Conservation (phyloP, 2,797 vertebrate species). For the Tragopan temminckii region DNA sequence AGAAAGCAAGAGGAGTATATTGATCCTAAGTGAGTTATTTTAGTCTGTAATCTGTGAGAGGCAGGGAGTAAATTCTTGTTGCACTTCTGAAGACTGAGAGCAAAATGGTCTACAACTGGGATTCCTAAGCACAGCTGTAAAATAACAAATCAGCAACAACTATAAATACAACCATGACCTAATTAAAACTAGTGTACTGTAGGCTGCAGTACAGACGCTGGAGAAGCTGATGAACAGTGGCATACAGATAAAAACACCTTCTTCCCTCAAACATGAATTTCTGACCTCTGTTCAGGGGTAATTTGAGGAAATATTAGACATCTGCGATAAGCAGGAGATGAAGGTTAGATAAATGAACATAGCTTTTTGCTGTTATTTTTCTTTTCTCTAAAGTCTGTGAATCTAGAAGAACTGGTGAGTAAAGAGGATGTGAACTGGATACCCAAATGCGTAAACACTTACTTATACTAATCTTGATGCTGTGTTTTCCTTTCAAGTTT, state of each 20-base stretch:
- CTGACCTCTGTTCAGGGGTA: not conserved
- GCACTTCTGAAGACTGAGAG: not conserved
- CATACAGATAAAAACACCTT: not conserved
- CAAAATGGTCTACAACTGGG: not conserved
- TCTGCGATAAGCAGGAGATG: not conserved
- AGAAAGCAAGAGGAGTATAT: not conserved
- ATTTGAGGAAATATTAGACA: not conserved
- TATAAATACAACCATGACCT: not conserved
- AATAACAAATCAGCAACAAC: not conserved
- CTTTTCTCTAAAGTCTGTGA: not conserved
- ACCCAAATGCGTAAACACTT: not conserved
- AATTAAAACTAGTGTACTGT: not conserved
- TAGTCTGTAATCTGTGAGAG: not conserved
- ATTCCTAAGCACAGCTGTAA: not conserved
- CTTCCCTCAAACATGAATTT: not conserved
- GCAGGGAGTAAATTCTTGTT: conserved; percentile 8
- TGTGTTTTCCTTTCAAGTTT: not conserved
- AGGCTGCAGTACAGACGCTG: not conserved
- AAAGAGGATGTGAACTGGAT: not conserved
- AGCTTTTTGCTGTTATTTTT: not conserved
- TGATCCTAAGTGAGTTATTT: not conserved
- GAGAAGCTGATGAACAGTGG: not conserved
- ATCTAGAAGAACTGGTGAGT: not conserved
- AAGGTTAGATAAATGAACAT: not conserved
- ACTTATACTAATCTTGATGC: not conserved